Conservation (phyloP, 1,140 invertebrate genomes). For the Meteorus sp. region DNA sequence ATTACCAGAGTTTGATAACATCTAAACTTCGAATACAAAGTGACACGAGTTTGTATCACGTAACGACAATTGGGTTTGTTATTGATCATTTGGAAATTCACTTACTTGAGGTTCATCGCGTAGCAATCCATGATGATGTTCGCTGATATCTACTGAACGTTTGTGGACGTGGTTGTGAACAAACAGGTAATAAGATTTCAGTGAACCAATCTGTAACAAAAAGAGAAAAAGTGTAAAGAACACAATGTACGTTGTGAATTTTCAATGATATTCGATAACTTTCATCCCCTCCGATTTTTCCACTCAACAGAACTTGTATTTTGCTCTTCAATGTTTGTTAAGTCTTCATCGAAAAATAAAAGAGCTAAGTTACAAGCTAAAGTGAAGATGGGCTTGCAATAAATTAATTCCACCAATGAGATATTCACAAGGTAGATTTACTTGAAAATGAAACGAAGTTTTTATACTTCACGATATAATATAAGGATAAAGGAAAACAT, state of each 20-base stretch:
- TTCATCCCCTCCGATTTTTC: no score
- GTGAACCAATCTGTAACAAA: conserved; percentile 76
- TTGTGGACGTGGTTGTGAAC: conserved; percentile 79
- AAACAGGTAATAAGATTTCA: conserved; percentile 81
- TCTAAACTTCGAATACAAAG: conserved; percentile 17
- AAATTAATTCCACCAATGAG: no score
- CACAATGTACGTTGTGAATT: no score
- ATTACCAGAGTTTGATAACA: conserved; percentile 4
- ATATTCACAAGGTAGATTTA: no score
- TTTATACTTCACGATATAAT: no score
- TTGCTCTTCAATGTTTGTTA: no score
- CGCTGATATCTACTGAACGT: conserved; percentile 72
- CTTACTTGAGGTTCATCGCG: conserved; percentile 76
- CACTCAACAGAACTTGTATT: no score
- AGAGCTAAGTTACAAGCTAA: no score
- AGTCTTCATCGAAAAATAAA: no score
- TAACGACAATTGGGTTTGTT: not conserved
- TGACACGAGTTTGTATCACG: not conserved
- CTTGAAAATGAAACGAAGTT: no score
- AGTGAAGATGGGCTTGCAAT: no score
- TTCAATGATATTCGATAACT: not conserved
- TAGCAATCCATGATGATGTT: conserved; percentile 73
- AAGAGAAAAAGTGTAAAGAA: conserved; percentile 26
- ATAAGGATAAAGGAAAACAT: no score
- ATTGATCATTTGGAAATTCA: conserved; percentile 24